Evolutionary conservation across 2,797 vertebrate species (phyloP).

Genomic region (Delichon dasypus): DNA sequence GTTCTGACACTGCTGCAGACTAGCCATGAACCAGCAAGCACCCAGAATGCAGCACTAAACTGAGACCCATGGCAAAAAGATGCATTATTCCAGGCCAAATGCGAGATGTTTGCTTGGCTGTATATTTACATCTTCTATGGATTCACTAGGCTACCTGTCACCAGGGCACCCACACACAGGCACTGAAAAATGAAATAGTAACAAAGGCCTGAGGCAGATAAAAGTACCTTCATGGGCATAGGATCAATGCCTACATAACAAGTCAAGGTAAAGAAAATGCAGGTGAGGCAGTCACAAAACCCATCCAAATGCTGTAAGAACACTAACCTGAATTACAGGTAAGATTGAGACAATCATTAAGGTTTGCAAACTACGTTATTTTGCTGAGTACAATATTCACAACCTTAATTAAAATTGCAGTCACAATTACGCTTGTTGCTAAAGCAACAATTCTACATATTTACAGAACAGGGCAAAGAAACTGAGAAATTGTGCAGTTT

Average conservation of each 20-base stretch:
- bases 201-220: neutral
- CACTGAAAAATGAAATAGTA: neutral
- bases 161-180: neutral
- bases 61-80: neutral
- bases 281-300: neutral
- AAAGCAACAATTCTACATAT: slow-evolving; percentile 27
- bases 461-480: neutral
- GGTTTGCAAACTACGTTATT: neutral
- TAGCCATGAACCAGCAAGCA: neutral
- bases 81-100: neutral
- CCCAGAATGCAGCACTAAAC: neutral
- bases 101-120: neutral
- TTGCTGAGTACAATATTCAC: neutral
- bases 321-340: neutral
- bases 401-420: slow-evolving; percentile 25
- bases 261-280: neutral
- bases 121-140: neutral
- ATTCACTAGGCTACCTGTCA: neutral
- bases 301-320: neutral
- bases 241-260: neutral
- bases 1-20: neutral
- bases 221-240: accelerated
- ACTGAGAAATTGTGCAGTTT: neutral
- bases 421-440: slow-evolving; percentile 43
- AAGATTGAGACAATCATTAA: neutral